phyloP scores from a whole-genome alignment of 2,888 invertebrate species.

The Linnaemya vulpina region DNA sequence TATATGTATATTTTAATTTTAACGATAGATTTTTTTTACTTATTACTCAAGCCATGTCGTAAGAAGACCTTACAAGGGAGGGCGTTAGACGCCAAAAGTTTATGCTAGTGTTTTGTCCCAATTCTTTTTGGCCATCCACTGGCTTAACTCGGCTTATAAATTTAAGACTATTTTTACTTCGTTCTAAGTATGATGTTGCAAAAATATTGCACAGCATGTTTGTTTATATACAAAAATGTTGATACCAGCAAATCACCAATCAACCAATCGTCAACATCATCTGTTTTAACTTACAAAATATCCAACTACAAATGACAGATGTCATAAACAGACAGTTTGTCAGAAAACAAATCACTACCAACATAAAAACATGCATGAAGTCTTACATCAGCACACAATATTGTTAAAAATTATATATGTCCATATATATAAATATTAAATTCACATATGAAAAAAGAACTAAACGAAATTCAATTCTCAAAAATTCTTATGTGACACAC shows the following conservation, averaged over 20 bases:
- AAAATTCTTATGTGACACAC: no score
- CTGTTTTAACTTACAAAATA: constrained; percentile 13
- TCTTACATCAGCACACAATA: background rate
- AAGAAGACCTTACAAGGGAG: background rate
- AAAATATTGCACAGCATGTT: background rate
- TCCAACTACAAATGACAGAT: constrained; percentile 37
- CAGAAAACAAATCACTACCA: constrained; percentile 5
- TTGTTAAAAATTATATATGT: background rate
- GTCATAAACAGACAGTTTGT: constrained; percentile 34
- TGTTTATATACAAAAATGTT: background rate
- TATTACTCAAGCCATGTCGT: constrained; percentile 2
- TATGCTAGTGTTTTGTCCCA: no score
- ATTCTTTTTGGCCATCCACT: no score
- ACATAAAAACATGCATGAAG: background rate
- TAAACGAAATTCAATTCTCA: background rate
- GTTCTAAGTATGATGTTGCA: background rate
- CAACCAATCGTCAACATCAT: constrained; percentile 37
- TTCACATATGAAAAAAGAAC: background rate
- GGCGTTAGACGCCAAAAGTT: no score
- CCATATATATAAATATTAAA: background rate
- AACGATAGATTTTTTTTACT: background rate
- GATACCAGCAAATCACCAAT: background rate
- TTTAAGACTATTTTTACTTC: no score
- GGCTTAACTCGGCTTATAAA: no score
- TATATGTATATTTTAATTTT: background rate